Conservation (phyloP, 2,888 invertebrate species). For the Romanomermis culicivorax region DNA sequence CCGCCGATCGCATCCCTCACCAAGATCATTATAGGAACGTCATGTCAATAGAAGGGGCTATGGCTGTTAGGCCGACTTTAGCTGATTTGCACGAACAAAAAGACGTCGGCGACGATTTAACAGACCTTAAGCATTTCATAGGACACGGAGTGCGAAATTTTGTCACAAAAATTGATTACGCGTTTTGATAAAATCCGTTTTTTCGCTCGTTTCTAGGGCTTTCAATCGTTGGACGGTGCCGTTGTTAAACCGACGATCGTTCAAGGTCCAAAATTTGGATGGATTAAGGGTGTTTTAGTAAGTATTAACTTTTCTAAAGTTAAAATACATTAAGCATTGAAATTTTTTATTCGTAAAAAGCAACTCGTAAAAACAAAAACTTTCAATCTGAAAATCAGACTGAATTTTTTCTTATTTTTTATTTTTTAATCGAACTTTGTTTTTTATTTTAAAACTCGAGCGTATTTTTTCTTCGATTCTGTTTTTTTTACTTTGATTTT, state of each 20-base stretch:
- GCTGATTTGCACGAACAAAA: constrained; percentile 30
- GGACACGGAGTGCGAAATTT: not conserved
- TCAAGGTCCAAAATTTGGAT: constrained; percentile 53
- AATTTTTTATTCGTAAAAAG: no score
- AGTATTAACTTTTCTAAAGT: no score
- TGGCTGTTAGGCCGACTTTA: constrained; percentile 29
- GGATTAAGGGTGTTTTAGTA: constrained; percentile 74
- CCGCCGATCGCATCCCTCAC: constrained; percentile 28
- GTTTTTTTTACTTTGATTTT: no score
- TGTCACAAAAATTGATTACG: no score
- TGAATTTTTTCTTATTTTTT: no score
- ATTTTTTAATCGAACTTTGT: constrained; percentile 2
- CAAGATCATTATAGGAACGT: constrained; percentile 35
- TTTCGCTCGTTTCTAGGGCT: not conserved
- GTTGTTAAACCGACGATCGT: not conserved
- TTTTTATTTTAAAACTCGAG: no score
- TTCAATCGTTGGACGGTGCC: not conserved
- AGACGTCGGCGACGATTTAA: not conserved
- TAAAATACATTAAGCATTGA: no score
- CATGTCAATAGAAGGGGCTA: constrained; percentile 24
- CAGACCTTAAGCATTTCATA: not conserved
- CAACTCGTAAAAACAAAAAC: no score
- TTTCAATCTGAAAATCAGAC: no score
- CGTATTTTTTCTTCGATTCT: no score
- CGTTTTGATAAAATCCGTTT: not conserved